Conservation (phyloP, 2,888 invertebrate genomes). For the Tanytarsus gracilentus region DNA sequence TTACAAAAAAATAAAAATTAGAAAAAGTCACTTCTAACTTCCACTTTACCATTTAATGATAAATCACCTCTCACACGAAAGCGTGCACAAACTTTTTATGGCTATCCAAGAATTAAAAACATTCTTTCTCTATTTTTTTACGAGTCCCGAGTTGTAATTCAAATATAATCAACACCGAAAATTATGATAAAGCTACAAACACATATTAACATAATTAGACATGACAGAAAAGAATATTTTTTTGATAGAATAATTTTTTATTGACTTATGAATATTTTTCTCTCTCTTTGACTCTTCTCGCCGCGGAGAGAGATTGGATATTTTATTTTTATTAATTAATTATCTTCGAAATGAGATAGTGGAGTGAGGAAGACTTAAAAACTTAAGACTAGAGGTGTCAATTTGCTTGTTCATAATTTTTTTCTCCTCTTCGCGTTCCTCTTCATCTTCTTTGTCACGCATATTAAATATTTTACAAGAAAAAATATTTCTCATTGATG, state of each 20-base stretch:
- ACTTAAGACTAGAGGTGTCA: too few relatives aligned
- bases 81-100: too few relatives aligned
- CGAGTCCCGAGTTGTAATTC: constrained; percentile 26
- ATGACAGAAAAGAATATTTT: constrained; percentile 25
- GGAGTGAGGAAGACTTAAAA: too few relatives aligned
- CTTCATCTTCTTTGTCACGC: not conserved
- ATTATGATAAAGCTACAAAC: constrained; percentile 18
- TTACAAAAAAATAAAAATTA: too few relatives aligned
- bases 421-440: not conserved
- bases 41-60: too few relatives aligned
- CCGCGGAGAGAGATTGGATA: too few relatives aligned
- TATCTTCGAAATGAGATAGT: too few relatives aligned
- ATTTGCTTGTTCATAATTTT: not conserved
- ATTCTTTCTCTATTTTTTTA: too few relatives aligned
- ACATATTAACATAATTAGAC: constrained; percentile 27
- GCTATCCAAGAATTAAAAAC: too few relatives aligned
- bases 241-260: constrained; percentile 6
- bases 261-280: not conserved
- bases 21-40: too few relatives aligned
- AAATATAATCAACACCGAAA: constrained; percentile 22
- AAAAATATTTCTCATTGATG: constrained; percentile 1
- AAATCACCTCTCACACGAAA: too few relatives aligned
- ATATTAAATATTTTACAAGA: not conserved
- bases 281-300: not conserved
- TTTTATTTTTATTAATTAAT: too few relatives aligned